Evolutionary conservation across 2,888 invertebrate species (phyloP).

Genomic region (Dusona sp.): DNA sequence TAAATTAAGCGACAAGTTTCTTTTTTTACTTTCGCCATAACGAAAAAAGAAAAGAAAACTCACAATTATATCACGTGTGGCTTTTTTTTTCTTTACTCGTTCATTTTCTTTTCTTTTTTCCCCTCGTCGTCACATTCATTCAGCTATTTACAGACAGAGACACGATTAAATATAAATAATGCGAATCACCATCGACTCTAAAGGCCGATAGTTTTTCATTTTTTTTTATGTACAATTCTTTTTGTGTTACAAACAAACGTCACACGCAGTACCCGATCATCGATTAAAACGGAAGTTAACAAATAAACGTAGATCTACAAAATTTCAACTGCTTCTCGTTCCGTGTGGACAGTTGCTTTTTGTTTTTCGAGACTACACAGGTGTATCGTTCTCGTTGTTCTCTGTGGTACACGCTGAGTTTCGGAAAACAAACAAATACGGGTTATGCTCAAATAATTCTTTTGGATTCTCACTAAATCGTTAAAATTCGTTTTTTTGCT

Average conservation of each 20-base stretch:
- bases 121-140: slow-evolving; percentile 38
- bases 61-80: slow-evolving; percentile 56
- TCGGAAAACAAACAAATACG: background rate
- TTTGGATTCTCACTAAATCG: slow-evolving; percentile 2
- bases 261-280: slow-evolving; percentile 38
- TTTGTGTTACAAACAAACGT: slow-evolving; percentile 42
- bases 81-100: background rate
- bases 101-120: slow-evolving; percentile 29
- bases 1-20: slow-evolving; percentile 52
- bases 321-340: background rate
- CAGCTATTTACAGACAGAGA: slow-evolving; percentile 63
- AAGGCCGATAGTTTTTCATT: slow-evolving; percentile 40
- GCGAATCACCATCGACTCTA: slow-evolving; percentile 41
- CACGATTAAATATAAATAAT: slow-evolving; percentile 57
- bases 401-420: background rate
- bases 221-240: slow-evolving; percentile 51
- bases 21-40: slow-evolving; percentile 29
- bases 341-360: slow-evolving; percentile 1
- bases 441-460: background rate
- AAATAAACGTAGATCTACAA: slow-evolving; percentile 4
- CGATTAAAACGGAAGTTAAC: slow-evolving; percentile 10
- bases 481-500: background rate
- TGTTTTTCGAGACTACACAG: background rate
- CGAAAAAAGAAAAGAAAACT: slow-evolving; percentile 47
- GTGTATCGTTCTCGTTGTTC: slow-evolving; percentile 5